Conservation (phyloP, 1,140 invertebrate species). For the Amphibalanus amphitrite region DNA sequence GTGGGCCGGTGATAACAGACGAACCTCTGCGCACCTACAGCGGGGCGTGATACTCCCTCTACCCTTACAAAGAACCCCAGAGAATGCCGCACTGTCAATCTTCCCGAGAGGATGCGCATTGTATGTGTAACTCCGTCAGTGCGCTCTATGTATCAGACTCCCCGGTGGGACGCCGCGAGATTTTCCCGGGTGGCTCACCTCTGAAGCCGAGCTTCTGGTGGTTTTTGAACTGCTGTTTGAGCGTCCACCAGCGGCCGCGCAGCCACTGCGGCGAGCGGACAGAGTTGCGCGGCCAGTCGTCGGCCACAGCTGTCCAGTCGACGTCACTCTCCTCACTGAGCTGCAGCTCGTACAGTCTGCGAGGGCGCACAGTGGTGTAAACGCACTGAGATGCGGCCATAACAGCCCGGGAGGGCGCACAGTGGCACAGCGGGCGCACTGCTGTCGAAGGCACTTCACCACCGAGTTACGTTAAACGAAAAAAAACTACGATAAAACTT, state of each 20-base stretch:
- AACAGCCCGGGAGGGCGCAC: neutral
- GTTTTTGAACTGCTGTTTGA: conserved; percentile 22
- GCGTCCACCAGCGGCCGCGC: conserved; percentile 33
- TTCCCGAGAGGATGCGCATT: too few relatives aligned
- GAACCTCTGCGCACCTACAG: too few relatives aligned
- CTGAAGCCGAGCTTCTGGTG: neutral
- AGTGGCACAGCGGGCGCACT: too few relatives aligned
- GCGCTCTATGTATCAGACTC: too few relatives aligned
- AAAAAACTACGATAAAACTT: neutral
- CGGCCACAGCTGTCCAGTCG: conserved; percentile 29
- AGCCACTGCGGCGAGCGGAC: conserved; percentile 35
- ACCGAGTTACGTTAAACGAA: neutral
- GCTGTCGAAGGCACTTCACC: too few relatives aligned
- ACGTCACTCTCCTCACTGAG: conserved; percentile 30
- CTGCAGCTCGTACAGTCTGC: conserved; percentile 25
- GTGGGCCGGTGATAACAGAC: too few relatives aligned
- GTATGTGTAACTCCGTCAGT: too few relatives aligned
- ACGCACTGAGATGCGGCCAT: conserved; percentile 2
- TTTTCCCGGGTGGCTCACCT: neutral
- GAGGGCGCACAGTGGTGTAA: conserved; percentile 2
- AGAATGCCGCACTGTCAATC: too few relatives aligned
- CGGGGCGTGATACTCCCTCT: too few relatives aligned
- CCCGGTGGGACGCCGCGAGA: too few relatives aligned
- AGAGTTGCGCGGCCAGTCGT: conserved; percentile 22
- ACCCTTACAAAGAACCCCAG: too few relatives aligned